Evolutionary conservation across 2,113 vertebrate genomes (phyloP).

Genomic region (Prochilodus magdalenae): DNA sequence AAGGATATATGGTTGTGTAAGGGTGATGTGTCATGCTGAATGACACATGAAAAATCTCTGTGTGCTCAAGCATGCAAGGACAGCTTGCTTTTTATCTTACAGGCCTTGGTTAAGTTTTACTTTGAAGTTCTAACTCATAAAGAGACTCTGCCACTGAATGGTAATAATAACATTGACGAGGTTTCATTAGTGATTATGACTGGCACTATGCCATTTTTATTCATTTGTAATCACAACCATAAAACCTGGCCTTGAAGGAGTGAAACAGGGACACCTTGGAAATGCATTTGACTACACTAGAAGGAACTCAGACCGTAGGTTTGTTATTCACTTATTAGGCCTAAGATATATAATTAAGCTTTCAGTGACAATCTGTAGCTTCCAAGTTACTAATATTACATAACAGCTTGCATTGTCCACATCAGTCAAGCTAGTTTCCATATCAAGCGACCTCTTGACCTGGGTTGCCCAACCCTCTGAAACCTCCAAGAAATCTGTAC

Average conservation of each 20-base stretch:
- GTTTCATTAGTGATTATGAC: not conserved
- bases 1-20: not conserved
- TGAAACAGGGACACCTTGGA: not conserved
- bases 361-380: too few relatives aligned
- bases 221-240: not conserved
- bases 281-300: too few relatives aligned
- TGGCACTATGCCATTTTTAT: too few relatives aligned
- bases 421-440: too few relatives aligned
- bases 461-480: too few relatives aligned
- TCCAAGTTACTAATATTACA: too few relatives aligned
- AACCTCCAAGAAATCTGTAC: too few relatives aligned
- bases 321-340: too few relatives aligned
- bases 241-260: not conserved
- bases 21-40: conserved; percentile 14
- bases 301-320: too few relatives aligned
- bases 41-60: conserved; percentile 4
- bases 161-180: not conserved
- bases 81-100: not conserved
- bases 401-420: too few relatives aligned
- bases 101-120: conserved; percentile 1
- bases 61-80: conserved; percentile 7
- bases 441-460: too few relatives aligned
- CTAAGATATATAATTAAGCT: too few relatives aligned
- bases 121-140: not conserved
- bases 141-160: not conserved